phyloP scores from a whole-genome alignment of 2,113 vertebrate species.

The Hemibagrus wyckioides region DNA sequence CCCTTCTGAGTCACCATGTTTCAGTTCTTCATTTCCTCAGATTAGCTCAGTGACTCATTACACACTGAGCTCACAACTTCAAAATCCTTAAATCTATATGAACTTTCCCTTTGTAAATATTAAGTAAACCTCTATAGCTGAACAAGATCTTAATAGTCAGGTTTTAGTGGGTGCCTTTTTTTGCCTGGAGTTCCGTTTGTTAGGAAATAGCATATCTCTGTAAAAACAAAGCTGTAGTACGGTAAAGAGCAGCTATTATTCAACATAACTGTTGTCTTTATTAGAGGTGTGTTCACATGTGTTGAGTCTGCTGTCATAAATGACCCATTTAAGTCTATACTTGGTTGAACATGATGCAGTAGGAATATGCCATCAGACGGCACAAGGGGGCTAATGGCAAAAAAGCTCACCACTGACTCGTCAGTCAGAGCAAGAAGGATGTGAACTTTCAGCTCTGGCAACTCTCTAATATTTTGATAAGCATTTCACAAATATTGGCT shows the following conservation, averaged over 20 bases:
- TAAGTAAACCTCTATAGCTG: not conserved
- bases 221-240: not conserved
- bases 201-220: not conserved
- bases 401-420: conserved; percentile 55
- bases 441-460: conserved; percentile 61
- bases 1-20: conserved; percentile 48
- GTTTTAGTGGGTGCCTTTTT: not conserved
- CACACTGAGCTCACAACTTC: not conserved
- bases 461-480: not conserved
- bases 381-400: not conserved
- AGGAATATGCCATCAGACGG: conserved; percentile 32
- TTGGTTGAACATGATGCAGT: conserved; percentile 53
- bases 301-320: not conserved
- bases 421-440: conserved; percentile 69
- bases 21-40: conserved; percentile 51
- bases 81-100: conserved; percentile 4
- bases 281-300: not conserved
- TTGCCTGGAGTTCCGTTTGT: not conserved
- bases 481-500: not conserved
- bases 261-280: not conserved
- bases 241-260: not conserved
- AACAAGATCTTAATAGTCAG: not conserved
- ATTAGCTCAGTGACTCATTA: conserved; percentile 44
- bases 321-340: conserved; percentile 39
- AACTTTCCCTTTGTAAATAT: conserved; percentile 14